Evolutionary conservation across 2,113 vertebrate genomes (phyloP), one percentile per base, ranked within the genome.

Genomic region (Pterophyllum scalare): DNA sequence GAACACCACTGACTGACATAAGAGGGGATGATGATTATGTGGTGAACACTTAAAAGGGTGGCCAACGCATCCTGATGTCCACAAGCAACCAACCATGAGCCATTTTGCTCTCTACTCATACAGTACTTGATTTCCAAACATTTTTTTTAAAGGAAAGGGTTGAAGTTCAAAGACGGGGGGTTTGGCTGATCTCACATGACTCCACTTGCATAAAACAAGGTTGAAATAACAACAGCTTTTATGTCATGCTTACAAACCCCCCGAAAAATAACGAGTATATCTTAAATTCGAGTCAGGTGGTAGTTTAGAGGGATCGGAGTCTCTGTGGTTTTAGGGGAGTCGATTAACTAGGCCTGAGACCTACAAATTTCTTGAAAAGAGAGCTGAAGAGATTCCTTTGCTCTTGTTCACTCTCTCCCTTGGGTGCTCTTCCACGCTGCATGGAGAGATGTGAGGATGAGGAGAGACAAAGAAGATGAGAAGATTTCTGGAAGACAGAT

Each of bases 381-480:
- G 61, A 77, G 46, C 67, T 22, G 59, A 43, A 80, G 33, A 28
- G 38, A 78, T 70, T 72, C 59, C 20, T 64, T 56, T 59, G 59
- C 76, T 89, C 43, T 40, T 57, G 28, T 82, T 75, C 56, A 8
- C 38, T 10, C 28, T 64, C 75, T 86, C 81, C 87, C 83, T 15
- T 59, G 77, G 65, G 75, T 79, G 77, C 70, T 72, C 33, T 76
- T 76, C 60, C 83, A 40, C 4, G 9, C 87, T 84, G 78, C 56
- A n/a, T 28, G 15, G 62, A 87, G 84, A 84, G 77, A 83, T 60
- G 70, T 65, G 67, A 77, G 35, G 65, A 87, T 49, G 84, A 77
- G 86, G 65, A 17, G 31, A 89, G 78, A 85, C 75, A 78, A 75
- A 77, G 57, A 72, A 84, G 65, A 87, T 86, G 79, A 89, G 85